Conservation (phyloP, 1,140 invertebrate genomes). For the Nebria ingens region DNA sequence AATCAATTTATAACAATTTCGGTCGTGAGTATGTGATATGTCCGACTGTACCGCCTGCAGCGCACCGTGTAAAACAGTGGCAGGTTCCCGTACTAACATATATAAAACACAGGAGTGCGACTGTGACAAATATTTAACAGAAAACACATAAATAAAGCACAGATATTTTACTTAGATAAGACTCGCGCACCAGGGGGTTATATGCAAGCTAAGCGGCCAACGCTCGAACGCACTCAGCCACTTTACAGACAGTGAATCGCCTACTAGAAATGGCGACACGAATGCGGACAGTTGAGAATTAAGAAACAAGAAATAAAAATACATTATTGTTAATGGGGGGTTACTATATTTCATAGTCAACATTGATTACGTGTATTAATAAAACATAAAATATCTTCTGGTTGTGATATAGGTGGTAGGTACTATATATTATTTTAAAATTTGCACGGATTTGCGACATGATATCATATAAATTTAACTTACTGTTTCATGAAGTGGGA, state of each 20-base stretch:
- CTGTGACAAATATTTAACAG: slow-evolving; percentile 30
- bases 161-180: slow-evolving; percentile 25
- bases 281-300: neutral
- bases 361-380: neutral
- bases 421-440: no score
- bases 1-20: slow-evolving; percentile 2
- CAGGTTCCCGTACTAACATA: slow-evolving; percentile 28
- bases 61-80: slow-evolving; percentile 27
- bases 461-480: neutral
- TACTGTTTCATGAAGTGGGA: neutral
- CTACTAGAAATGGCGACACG: neutral
- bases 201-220: slow-evolving; percentile 17
- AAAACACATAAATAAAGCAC: slow-evolving; percentile 26
- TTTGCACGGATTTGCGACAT: no score
- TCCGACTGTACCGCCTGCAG: slow-evolving; percentile 23
- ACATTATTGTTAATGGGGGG: neutral
- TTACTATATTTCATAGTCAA: neutral
- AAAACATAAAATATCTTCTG: neutral
- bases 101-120: slow-evolving; percentile 28
- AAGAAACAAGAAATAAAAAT: neutral
- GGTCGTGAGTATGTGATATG: slow-evolving; percentile 15
- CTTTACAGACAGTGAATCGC: neutral
- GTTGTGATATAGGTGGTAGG: no score
- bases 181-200: slow-evolving; percentile 20
- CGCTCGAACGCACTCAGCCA: neutral